phyloP scores from a whole-genome alignment of 2,888 invertebrate genomes.

The Drosophila macrospina region DNA sequence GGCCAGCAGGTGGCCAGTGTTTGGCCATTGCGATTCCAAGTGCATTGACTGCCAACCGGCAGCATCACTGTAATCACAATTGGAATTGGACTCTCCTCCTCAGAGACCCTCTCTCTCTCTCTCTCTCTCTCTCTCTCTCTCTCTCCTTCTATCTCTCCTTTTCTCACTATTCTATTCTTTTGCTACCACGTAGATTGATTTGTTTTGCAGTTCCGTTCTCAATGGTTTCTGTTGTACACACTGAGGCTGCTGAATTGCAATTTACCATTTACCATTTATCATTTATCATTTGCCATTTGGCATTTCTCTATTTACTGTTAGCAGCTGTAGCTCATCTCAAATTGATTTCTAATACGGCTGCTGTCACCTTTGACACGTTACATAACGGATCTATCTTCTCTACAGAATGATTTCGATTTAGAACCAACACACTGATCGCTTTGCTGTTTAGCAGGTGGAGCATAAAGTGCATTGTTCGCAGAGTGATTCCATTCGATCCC shows the following conservation, averaged over 20 bases:
- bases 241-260: constrained; percentile 34
- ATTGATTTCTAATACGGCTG: constrained; percentile 72
- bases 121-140: background rate
- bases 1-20: constrained; percentile 56
- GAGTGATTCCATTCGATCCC: too few species aligned
- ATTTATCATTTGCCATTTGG: constrained; percentile 35
- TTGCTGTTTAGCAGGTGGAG: background rate
- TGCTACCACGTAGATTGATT: constrained; percentile 67
- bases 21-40: constrained; percentile 52
- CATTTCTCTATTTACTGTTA: constrained; percentile 68
- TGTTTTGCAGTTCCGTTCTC: constrained; percentile 67
- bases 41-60: constrained; percentile 67
- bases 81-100: constrained; percentile 45
- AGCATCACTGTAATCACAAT: constrained; percentile 54
- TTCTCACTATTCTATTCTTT: constrained; percentile 1
- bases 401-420: constrained; percentile 56
- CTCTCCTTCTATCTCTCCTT: background rate
- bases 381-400: constrained; percentile 60
- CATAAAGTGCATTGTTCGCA: background rate
- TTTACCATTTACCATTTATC: constrained; percentile 41
- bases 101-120: constrained; percentile 25
- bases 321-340: constrained; percentile 62
- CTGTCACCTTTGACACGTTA: constrained; percentile 77
- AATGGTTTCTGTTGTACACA: constrained; percentile 30
- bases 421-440: background rate